Percentiles rank a stretch among this genome's conserved stretches.
Evolutionary conservation across 2,113 vertebrate species (phyloP).

Genomic region (Typhlomys cinereus): DNA sequence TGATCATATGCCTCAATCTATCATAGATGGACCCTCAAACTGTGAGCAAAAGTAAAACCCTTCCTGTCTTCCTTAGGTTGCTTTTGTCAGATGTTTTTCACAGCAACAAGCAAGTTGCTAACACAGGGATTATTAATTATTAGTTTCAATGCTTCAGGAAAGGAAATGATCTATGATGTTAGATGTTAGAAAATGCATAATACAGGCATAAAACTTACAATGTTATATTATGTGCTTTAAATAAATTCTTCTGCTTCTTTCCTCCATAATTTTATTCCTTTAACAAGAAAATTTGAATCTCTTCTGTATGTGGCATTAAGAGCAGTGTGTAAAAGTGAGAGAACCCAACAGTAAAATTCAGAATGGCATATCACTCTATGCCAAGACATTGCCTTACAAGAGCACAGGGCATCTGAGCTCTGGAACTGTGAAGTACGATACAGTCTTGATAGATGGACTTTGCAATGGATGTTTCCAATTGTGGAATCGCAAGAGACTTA

Average conservation of each 20-base stretch:
- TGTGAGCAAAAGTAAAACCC: background rate
- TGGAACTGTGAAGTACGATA: background rate
- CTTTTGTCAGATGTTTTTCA: background rate
- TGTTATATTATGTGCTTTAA: background rate
- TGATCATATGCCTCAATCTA: background rate
- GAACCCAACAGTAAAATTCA: background rate
- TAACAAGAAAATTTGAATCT: background rate
- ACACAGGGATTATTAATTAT: background rate
- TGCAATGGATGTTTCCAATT: background rate
- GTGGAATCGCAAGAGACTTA: background rate
- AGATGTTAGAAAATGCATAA: background rate
- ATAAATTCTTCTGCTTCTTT: background rate
- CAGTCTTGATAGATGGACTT: background rate
- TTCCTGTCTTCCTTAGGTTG: background rate
- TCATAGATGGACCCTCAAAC: background rate
- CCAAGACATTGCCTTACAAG: background rate
- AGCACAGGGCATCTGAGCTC: background rate
- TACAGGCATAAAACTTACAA: background rate
- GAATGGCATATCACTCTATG: background rate
- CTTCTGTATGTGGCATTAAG: background rate
- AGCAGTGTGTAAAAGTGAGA: background rate
- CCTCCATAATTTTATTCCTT: background rate
- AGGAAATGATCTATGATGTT: background rate
- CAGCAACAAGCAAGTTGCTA: background rate
- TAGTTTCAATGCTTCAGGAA: conserved; percentile 2